Evolutionary conservation across 2,888 invertebrate species (phyloP), one percentile per base, ranked within the genome.

Genomic region (Drosophila meridiana): DNA sequence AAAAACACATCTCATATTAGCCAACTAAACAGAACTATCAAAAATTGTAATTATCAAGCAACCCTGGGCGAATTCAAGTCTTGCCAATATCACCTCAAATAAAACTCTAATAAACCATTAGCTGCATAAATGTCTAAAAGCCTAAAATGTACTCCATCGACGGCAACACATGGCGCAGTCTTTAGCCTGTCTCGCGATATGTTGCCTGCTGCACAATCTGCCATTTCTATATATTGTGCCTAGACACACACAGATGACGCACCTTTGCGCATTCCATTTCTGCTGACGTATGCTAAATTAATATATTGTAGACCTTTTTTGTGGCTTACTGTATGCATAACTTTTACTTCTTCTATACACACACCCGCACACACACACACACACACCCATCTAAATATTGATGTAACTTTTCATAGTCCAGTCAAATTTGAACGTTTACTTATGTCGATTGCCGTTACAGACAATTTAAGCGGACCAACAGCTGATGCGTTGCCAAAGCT

Each of bases 231-330:
- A 7, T n/a, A 14, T 52, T 34, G 11, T 20, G 32, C 50, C 30
- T 11, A 40, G 30, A 56, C 56, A 36, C 36, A 52, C 34, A 56
- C 56, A 56, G 56, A 28, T 56, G 56, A 56, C 56, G 40, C 56
- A 56, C 56, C 34, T 34, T 48, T 28, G 26, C 57, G 43, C 43
- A 57, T 57, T 34, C 57, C 13, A 20, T 57, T 57, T 43, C 20
- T 57, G 57, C 57, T 57, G 30, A 57, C 57, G 40, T 56, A 26
- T n/a, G 55, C 28, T 20, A 57, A 43, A 43, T 57, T 30, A 43
- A 57, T 43, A 57, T 32, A 20, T 43, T 43, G 32, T 57, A 34
- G 57, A 43, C 42, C 42, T 57, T 57, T 57, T 32, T 13, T 26
- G 13, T 32, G 32, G 56, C 56, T 14, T 55, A 28, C 34, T 52